A percentile compares a stretch with the other conserved stretches of the same genome.
phyloP scores from a whole-genome alignment of 2,888 invertebrate species.

The Cyclophora punctaria region DNA sequence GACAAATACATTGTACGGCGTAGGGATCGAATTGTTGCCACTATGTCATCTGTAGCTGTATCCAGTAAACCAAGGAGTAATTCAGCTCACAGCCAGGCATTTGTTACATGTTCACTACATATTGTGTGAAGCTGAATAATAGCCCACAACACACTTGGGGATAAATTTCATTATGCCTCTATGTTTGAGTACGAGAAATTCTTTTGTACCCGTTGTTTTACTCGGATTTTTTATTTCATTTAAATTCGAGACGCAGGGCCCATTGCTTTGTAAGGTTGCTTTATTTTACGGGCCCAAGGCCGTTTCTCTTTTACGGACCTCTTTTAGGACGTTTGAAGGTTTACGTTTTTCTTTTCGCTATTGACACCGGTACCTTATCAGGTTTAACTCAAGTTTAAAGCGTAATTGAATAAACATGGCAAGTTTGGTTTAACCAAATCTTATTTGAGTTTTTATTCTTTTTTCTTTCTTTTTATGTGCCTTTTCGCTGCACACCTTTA shows the following conservation, averaged over 20 bases:
- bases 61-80: constrained; percentile 31
- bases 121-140: constrained; percentile 70
- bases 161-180: constrained; percentile 71
- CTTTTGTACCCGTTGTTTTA: constrained; percentile 49
- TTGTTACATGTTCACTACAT: constrained; percentile 62
- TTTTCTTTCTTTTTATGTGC: too few relatives aligned
- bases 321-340: constrained; percentile 19
- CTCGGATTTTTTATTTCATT: constrained; percentile 48
- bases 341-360: constrained; percentile 17
- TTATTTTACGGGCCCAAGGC: constrained; percentile 23
- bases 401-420: constrained; percentile 10
- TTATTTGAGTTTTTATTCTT: too few relatives aligned
- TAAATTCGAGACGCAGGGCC: constrained; percentile 31
- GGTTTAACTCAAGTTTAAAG: constrained; percentile 14
- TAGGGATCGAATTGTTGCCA: neutral
- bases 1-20: too few relatives aligned
- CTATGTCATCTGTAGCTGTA: constrained; percentile 11
- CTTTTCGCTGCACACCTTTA: too few relatives aligned
- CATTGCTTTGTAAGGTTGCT: constrained; percentile 18
- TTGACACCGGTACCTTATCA: constrained; percentile 19
- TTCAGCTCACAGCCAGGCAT: constrained; percentile 41
- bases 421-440: too few relatives aligned
- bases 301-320: constrained; percentile 18
- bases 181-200: constrained; percentile 54
- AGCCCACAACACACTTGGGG: constrained; percentile 64